These are phyloP conservation scores for Drosophila monieri DNA, from an alignment of 2,888 invertebrate species.

Conservation along the genomic window DNA sequence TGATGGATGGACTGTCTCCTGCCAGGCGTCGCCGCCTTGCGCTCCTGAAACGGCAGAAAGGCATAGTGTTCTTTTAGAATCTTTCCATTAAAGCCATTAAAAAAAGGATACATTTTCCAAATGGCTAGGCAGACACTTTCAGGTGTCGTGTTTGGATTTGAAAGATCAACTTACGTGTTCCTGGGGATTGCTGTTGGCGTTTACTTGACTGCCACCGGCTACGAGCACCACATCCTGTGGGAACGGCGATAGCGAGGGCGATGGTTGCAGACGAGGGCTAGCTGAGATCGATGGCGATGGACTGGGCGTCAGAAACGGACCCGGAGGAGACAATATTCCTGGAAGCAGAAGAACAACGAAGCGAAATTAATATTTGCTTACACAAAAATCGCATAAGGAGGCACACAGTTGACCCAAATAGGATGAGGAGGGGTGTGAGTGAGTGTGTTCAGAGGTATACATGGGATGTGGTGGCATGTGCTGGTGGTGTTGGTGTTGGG, in stretches of 20 bases:
- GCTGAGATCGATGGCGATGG: slow-evolving; percentile 85
- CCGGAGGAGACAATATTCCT: slow-evolving; percentile 85
- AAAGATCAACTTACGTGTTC: slow-evolving; percentile 80
- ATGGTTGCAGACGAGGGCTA: slow-evolving; percentile 84
- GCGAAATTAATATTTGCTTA: slow-evolving; percentile 36
- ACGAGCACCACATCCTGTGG: slow-evolving; percentile 84
- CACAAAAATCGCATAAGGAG: neutral
- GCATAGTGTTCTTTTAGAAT: neutral
- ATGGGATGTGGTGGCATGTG: neutral
- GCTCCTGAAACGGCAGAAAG: slow-evolving; percentile 74
- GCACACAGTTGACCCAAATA: slow-evolving; percentile 41
- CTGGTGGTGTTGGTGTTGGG: neutral
- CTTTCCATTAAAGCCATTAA: neutral
- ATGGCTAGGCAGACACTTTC: neutral
- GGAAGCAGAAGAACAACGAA: slow-evolving; percentile 37
- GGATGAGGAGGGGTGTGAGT: slow-evolving; percentile 1
- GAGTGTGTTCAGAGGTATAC: neutral
- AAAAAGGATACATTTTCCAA: neutral
- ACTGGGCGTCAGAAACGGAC: slow-evolving; percentile 85
- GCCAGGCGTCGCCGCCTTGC: slow-evolving; percentile 84
- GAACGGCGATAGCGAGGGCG: slow-evolving; percentile 84
- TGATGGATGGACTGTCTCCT: slow-evolving; percentile 84
- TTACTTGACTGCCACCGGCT: slow-evolving; percentile 83
- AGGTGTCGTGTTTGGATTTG: neutral
- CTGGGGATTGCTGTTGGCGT: slow-evolving; percentile 83